phyloP scores from a whole-genome alignment of 2,797 vertebrate genomes.

The Leptatherina wallacei region DNA sequence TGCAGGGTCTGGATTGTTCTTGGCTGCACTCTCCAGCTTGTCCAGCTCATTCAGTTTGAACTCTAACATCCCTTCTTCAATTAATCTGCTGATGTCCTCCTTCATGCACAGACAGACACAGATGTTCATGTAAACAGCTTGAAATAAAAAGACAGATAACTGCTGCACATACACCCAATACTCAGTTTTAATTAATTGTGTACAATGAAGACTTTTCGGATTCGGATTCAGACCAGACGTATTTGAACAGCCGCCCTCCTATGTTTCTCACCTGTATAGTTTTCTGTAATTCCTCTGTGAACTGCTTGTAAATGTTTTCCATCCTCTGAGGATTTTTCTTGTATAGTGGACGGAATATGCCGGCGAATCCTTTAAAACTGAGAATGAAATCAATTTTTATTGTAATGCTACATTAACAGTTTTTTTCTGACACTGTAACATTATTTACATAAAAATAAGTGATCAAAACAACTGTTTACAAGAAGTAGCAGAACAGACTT shows the following conservation, averaged over 20 bases:
- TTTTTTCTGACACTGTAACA: background rate
- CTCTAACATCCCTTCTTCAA: conserved; percentile 89
- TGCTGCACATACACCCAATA: background rate
- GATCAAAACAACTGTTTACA: background rate
- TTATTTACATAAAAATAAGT: background rate
- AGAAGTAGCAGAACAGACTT: background rate
- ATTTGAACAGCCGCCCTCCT: no score
- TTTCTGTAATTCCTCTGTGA: conserved; percentile 84
- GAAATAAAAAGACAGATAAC: background rate
- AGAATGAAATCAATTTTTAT: background rate
- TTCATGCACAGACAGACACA: conserved; percentile 60
- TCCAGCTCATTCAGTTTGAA: conserved; percentile 88
- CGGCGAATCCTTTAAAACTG: conserved; percentile 90
- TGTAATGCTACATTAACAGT: background rate
- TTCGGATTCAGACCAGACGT: no score
- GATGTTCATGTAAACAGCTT: background rate
- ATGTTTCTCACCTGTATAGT: conserved; percentile 82
- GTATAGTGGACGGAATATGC: conserved; percentile 86
- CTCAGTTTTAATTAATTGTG: no score
- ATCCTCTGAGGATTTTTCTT: conserved; percentile 87
- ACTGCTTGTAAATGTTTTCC: conserved; percentile 87
- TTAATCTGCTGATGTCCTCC: conserved; percentile 89
- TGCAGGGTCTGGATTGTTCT: conserved; percentile 72
- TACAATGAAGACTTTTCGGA: no score
- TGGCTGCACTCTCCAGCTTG: conserved; percentile 83